These are phyloP conservation scores for Drosophila helvetica DNA, from an alignment of 2,888 invertebrate genomes.

Conservation along the genomic window DNA sequence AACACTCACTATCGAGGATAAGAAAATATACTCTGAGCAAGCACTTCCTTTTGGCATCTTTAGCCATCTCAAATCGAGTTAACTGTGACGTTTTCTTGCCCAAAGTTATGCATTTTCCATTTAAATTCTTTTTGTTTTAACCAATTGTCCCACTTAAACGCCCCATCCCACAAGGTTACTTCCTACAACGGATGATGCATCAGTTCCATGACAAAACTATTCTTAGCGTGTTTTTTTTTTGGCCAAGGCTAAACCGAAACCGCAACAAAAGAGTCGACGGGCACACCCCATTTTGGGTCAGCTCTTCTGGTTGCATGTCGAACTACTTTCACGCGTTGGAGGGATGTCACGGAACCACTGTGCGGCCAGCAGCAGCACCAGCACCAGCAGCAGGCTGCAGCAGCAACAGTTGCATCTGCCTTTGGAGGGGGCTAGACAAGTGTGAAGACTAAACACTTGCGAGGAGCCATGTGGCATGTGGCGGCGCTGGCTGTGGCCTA, in stretches of 20 bases:
- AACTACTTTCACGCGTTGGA: neutral
- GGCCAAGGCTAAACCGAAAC: conserved; percentile 50
- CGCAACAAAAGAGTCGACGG: conserved; percentile 1
- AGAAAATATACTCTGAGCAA: neutral
- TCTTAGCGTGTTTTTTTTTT: conserved; percentile 49
- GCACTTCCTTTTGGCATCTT: no score
- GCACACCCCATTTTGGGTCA: conserved; percentile 8
- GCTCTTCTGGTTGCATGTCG: conserved; percentile 10
- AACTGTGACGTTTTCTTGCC: no score
- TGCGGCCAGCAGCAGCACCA: conserved; percentile 57
- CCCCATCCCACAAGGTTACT: neutral
- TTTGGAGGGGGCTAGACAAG: conserved; percentile 22
- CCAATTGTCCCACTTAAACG: neutral
- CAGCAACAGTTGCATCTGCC: conserved; percentile 53
- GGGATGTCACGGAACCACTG: conserved; percentile 49
- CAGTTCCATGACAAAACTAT: conserved; percentile 49
- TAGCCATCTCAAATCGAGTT: no score
- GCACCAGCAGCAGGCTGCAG: no score
- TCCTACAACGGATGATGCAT: conserved; percentile 40
- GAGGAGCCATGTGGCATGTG: conserved; percentile 35
- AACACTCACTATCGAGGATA: no score
- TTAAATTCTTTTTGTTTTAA: neutral
- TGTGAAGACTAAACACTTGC: conserved; percentile 50
- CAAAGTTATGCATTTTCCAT: neutral
- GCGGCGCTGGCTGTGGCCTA: conserved; percentile 4